phyloP scores from a whole-genome alignment of 1,140 invertebrate species.

The Papilio dardanus region DNA sequence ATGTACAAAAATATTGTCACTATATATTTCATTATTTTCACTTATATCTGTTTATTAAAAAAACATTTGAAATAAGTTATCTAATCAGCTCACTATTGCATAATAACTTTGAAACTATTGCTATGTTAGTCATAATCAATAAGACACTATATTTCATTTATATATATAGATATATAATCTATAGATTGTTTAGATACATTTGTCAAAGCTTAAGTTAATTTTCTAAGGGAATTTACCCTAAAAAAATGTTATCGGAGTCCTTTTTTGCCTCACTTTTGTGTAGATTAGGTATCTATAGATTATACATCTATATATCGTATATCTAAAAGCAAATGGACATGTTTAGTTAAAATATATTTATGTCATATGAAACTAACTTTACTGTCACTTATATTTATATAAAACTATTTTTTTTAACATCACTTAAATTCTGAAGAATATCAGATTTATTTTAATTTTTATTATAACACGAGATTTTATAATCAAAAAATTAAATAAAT shows the following conservation, averaged over 20 bases:
- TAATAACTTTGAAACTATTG: slow-evolving; percentile 16
- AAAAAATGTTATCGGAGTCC: no score
- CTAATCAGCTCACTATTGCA: not conserved
- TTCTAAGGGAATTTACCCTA: no score
- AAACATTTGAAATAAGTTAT: not conserved
- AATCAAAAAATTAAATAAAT: no score
- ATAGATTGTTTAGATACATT: no score
- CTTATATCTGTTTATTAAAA: slow-evolving; percentile 20
- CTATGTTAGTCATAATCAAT: slow-evolving; percentile 30
- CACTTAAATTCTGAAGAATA: slow-evolving; percentile 6
- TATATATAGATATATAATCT: not conserved
- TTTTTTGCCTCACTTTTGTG: not conserved
- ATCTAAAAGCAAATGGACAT: slow-evolving; percentile 37
- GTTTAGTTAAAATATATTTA: slow-evolving; percentile 25
- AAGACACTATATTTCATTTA: slow-evolving; percentile 35
- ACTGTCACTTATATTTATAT: slow-evolving; percentile 21
- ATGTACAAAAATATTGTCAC: slow-evolving; percentile 78
- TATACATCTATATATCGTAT: slow-evolving; percentile 14
- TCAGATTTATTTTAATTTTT: slow-evolving; percentile 8
- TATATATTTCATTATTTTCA: slow-evolving; percentile 44
- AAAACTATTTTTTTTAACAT: slow-evolving; percentile 31
- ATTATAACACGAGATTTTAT: slow-evolving; percentile 14
- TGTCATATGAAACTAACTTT: slow-evolving; percentile 28
- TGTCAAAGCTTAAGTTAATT: no score
- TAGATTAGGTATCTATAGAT: not conserved